phyloP scores from a whole-genome alignment of 2,888 invertebrate genomes.

The Polia nebulosa region DNA sequence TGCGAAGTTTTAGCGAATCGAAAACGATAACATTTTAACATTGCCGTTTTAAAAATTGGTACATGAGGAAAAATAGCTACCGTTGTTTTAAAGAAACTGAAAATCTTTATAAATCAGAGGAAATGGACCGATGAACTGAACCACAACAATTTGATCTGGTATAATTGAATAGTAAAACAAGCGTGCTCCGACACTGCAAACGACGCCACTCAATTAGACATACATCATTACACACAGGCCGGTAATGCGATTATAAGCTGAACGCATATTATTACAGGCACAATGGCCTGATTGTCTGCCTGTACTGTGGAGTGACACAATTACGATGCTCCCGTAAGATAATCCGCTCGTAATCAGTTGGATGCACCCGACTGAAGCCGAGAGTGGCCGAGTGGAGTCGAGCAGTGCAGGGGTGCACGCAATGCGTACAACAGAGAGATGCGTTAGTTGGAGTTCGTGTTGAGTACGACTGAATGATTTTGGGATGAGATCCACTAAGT shows the following conservation, averaged over 20 bases:
- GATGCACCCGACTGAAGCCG: constrained; percentile 38
- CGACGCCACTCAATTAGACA: constrained; percentile 49
- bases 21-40: constrained; percentile 12
- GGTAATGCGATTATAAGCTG: constrained; percentile 58
- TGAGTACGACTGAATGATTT: constrained; percentile 17
- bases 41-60: constrained; percentile 13
- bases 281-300: constrained; percentile 52
- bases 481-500: not conserved
- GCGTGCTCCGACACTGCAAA: constrained; percentile 7
- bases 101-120: too few species aligned
- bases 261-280: constrained; percentile 49
- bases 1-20: constrained; percentile 20
- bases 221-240: constrained; percentile 54
- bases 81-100: not conserved
- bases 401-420: constrained; percentile 30
- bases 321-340: constrained; percentile 63
- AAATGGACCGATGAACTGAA: not conserved
- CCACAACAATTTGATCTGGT: not conserved
- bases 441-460: constrained; percentile 28
- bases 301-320: constrained; percentile 51
- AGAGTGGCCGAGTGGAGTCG: not conserved
- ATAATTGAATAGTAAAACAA: constrained; percentile 19
- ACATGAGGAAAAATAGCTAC: not conserved
- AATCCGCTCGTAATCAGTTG: constrained; percentile 58
- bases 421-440: constrained; percentile 23